A percentile compares a stretch with the other conserved stretches of the same genome.
Evolutionary conservation across 2,888 invertebrate genomes (phyloP).

Genomic region (Dione juno): DNA sequence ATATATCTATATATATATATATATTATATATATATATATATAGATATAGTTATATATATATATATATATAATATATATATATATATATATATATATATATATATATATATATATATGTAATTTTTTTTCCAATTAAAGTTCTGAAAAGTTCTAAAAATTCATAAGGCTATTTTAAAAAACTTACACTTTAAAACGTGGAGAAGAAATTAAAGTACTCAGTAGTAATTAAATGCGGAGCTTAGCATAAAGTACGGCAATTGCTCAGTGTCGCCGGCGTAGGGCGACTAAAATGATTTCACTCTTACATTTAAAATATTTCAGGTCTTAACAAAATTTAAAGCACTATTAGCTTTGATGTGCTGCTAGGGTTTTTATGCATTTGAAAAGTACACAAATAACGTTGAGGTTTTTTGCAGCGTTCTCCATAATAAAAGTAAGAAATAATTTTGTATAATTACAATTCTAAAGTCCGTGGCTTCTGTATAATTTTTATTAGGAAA

Average conservation of each 20-base stretch:
- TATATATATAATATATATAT: too few relatives aligned
- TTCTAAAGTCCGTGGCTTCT: too few relatives aligned
- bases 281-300: conserved; percentile 57
- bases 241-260: conserved; percentile 74
- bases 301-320: conserved; percentile 39
- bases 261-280: conserved; percentile 64
- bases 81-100: too few relatives aligned
- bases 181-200: conserved; percentile 31
- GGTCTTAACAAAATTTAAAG: conserved; percentile 35
- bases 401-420: neutral
- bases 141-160: conserved; percentile 5
- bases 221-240: conserved; percentile 76
- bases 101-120: too few relatives aligned
- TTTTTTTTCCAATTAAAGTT: neutral
- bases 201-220: conserved; percentile 55
- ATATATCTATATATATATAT: too few relatives aligned
- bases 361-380: neutral
- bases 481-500: too few relatives aligned
- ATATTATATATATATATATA: too few relatives aligned
- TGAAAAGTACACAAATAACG: neutral
- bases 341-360: conserved; percentile 21
- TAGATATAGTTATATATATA: too few relatives aligned
- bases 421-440: neutral
- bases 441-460: neutral
- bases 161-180: conserved; percentile 20